These are phyloP conservation scores for Drosophila borealis DNA, from an alignment of 2,888 invertebrate genomes.

Conservation along the genomic window DNA sequence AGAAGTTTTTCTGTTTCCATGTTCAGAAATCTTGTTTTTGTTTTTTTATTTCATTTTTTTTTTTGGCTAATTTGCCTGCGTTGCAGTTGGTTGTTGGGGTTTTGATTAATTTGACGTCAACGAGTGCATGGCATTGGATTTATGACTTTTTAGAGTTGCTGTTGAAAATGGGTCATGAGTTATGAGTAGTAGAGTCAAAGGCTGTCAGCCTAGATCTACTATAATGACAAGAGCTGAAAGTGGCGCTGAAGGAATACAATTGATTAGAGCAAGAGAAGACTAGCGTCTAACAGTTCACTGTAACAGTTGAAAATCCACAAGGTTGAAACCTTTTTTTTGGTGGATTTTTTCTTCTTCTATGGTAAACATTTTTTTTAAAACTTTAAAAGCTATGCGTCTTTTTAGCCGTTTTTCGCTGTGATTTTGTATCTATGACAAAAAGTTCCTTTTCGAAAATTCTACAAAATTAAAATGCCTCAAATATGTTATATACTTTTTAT, in stretches of 20 bases:
- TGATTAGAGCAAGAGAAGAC: not conserved
- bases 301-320: too few species aligned
- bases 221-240: conserved; percentile 39
- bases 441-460: too few species aligned
- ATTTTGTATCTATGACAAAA: too few species aligned
- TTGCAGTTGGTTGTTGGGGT: conserved; percentile 64
- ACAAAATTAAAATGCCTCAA: too few species aligned
- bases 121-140: conserved; percentile 74
- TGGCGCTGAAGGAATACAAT: conserved; percentile 3
- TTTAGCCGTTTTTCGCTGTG: too few species aligned
- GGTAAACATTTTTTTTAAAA: too few species aligned
- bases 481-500: too few species aligned
- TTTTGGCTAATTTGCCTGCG: conserved; percentile 68
- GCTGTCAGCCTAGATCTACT: conserved; percentile 19
- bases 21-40: conserved; percentile 46
- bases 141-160: conserved; percentile 58
- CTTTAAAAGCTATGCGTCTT: too few species aligned
- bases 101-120: conserved; percentile 78
- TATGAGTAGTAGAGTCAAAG: conserved; percentile 37
- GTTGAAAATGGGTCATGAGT: conserved; percentile 55
- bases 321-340: too few species aligned
- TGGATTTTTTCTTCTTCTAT: too few species aligned
- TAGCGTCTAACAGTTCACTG: not conserved
- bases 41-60: conserved; percentile 11
- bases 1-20: conserved; percentile 35